Percentiles rank a stretch among this genome's conserved stretches.
These are phyloP conservation scores for Probosciger aterrimus DNA, from an alignment of 2,113 vertebrate species.

Conservation along the genomic window DNA sequence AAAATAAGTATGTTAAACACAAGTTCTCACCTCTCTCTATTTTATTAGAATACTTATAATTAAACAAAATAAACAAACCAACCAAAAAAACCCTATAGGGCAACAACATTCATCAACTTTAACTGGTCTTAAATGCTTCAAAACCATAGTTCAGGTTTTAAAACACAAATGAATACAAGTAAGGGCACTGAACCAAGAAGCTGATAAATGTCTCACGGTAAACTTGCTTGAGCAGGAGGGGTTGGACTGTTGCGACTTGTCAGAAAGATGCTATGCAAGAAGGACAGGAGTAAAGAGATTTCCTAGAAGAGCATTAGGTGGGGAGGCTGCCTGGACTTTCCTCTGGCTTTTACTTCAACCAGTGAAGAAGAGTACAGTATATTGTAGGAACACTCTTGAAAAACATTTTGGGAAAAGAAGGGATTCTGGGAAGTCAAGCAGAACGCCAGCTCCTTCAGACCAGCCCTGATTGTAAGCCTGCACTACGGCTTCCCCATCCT, in stretches of 20 bases:
- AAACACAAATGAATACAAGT: neutral
- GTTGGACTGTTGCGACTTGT: neutral
- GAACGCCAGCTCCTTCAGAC: neutral
- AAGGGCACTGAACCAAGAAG: neutral
- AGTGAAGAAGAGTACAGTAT: neutral
- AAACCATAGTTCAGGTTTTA: neutral
- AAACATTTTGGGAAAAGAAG: neutral
- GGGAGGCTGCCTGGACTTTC: neutral
- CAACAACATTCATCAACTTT: neutral
- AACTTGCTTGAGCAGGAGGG: neutral
- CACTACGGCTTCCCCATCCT: neutral
- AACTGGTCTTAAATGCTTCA: neutral
- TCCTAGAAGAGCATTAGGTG: neutral
- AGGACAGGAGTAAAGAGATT: neutral
- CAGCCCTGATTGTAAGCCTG: neutral
- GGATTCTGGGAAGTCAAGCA: neutral
- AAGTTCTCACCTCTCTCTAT: neutral
- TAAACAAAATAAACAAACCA: neutral
- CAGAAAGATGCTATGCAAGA: neutral
- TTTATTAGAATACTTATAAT: neutral
- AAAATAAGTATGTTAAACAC: neutral
- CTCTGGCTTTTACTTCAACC: neutral
- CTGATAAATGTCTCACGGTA: neutral
- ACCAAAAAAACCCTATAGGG: neutral
- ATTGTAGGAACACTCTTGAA: neutral